phyloP scores from a whole-genome alignment of 1,140 invertebrate genomes.

The Drosophila repletoides region DNA sequence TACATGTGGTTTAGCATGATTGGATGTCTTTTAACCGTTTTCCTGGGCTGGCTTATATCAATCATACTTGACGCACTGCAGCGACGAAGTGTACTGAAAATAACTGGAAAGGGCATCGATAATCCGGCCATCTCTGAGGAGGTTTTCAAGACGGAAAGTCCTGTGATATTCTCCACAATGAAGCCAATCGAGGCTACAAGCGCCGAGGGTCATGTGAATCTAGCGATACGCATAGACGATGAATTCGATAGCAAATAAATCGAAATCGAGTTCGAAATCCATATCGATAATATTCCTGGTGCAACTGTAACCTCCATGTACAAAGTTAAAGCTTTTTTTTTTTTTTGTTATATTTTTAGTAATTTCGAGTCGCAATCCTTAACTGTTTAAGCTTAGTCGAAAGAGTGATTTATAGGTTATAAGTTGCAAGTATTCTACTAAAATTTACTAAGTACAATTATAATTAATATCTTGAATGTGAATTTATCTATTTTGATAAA shows the following conservation, averaged over 20 bases:
- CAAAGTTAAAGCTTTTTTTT: no score
- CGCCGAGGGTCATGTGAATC: slow-evolving; percentile 62
- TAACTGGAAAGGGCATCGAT: slow-evolving; percentile 83
- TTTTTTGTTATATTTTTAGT: slow-evolving; percentile 22
- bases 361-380: slow-evolving; percentile 37
- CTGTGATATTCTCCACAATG: slow-evolving; percentile 37
- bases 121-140: slow-evolving; percentile 55
- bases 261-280: background rate
- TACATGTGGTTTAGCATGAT: slow-evolving; percentile 89
- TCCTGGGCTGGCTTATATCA: slow-evolving; percentile 89
- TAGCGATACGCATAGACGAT: slow-evolving; percentile 71
- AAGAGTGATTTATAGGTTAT: slow-evolving; percentile 66
- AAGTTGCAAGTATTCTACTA: slow-evolving; percentile 59
- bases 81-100: slow-evolving; percentile 62
- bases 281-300: slow-evolving; percentile 48
- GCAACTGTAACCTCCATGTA: slow-evolving; percentile 64
- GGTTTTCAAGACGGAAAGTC: slow-evolving; percentile 47
- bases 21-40: slow-evolving; percentile 87
- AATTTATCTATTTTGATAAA: slow-evolving; percentile 40
- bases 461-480: slow-evolving; percentile 33
- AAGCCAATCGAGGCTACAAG: slow-evolving; percentile 15
- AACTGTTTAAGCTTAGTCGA: slow-evolving; percentile 51
- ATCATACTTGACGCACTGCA: slow-evolving; percentile 85
- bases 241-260: slow-evolving; percentile 37
- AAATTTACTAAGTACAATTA: slow-evolving; percentile 14